Conservation (phyloP, 2,888 invertebrate species). For the Leptura quadrifasciata region DNA sequence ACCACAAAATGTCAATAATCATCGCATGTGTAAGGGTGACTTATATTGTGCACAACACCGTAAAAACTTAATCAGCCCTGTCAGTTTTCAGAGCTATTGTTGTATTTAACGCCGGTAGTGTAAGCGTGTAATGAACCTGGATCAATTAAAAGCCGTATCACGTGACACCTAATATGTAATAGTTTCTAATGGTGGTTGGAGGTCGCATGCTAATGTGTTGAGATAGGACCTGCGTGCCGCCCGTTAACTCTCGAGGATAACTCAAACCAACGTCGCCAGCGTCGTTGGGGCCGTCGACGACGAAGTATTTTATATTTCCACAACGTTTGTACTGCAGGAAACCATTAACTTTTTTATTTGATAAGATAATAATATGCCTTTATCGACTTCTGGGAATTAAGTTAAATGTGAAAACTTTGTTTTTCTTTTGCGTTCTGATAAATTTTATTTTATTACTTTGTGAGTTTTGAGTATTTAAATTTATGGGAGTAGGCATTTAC, state of each 20-base stretch:
- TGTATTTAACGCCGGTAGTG: constrained; percentile 45
- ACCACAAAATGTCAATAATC: constrained; percentile 9
- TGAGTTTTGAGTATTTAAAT: constrained; percentile 6
- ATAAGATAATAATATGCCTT: constrained; percentile 38
- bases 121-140: constrained; percentile 57
- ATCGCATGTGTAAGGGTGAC: constrained; percentile 18
- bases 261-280: constrained; percentile 29
- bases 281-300: constrained; percentile 22
- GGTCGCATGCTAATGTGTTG: constrained; percentile 65
- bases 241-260: constrained; percentile 40
- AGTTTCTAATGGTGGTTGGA: constrained; percentile 64
- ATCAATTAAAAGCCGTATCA: constrained; percentile 61
- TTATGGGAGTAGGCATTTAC: constrained; percentile 6
- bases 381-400: constrained; percentile 35
- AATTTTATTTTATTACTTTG: constrained; percentile 25
- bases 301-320: constrained; percentile 28
- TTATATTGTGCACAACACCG: constrained; percentile 15
- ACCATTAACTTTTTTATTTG: constrained; percentile 41
- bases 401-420: constrained; percentile 35
- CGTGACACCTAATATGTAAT: constrained; percentile 65
- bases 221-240: constrained; percentile 42
- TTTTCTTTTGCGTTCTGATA: constrained; percentile 19
- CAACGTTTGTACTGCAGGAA: constrained; percentile 38
- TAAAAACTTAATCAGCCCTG: constrained; percentile 41
- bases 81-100: constrained; percentile 38